phyloP scores from a whole-genome alignment of 2,888 invertebrate genomes.

The Taenaris catops region DNA sequence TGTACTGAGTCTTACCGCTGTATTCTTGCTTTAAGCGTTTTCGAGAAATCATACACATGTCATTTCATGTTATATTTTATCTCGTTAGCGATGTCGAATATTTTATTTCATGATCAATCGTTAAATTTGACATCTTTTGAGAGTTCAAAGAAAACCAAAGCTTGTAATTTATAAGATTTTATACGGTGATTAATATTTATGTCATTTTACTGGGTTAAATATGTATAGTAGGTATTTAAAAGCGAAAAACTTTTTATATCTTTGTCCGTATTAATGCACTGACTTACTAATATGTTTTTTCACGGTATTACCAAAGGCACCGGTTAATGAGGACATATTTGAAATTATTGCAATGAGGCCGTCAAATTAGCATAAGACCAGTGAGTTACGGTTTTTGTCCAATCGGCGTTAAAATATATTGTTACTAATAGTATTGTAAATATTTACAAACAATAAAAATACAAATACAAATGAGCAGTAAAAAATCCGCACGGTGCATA shows the following conservation, averaged over 20 bases:
- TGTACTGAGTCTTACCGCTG: too few species aligned
- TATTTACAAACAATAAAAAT: background rate
- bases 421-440: conserved; percentile 2
- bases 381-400: conserved; percentile 14
- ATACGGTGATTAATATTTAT: conserved; percentile 3
- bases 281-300: conserved; percentile 5
- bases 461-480: too few species aligned
- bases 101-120: conserved; percentile 1
- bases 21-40: too few species aligned
- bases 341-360: conserved; percentile 19
- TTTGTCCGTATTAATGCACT: conserved; percentile 2
- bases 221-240: too few species aligned
- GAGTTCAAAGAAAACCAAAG: conserved; percentile 2
- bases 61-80: too few species aligned
- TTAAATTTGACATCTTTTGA: conserved; percentile 4
- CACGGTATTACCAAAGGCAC: background rate
- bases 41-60: too few species aligned
- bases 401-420: conserved; percentile 13
- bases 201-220: conserved; percentile 1
- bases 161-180: background rate
- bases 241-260: too few species aligned
- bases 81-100: background rate
- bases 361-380: conserved; percentile 18
- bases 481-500: too few species aligned
- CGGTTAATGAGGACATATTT: conserved; percentile 11